A percentile compares a stretch with the other conserved stretches of the same genome.
These are phyloP conservation scores for Hippocampus mohnikei DNA, from an alignment of 2,113 vertebrate species.

Conservation along the genomic window DNA sequence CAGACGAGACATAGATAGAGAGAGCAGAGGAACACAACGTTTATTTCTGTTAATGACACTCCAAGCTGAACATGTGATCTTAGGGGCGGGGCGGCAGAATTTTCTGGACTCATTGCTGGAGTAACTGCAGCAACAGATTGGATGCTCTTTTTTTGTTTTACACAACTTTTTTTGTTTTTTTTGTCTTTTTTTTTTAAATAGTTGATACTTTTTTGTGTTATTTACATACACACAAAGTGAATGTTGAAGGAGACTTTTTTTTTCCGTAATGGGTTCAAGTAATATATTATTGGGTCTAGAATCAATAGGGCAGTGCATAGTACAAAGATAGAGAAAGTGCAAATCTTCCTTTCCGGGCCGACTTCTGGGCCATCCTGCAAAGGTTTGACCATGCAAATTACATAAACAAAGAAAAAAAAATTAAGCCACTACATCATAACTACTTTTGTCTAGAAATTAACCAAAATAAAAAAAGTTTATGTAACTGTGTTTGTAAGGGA, in stretches of 20 bases:
- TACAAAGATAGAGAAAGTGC: conserved; percentile 99
- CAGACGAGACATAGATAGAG: conserved; percentile 90
- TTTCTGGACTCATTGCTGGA: conserved; percentile 84
- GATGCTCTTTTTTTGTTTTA: conserved; percentile 67
- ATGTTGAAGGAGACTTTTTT: conserved; percentile 77
- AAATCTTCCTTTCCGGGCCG: conserved; percentile 90
- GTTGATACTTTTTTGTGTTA: conserved; percentile 79
- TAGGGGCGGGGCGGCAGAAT: conserved; percentile 62
- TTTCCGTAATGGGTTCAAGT: conserved; percentile 92
- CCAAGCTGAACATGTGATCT: conserved; percentile 91
- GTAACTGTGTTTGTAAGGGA: conserved; percentile 69
- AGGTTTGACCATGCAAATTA: conserved; percentile 81
- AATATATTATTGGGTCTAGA: conserved; percentile 95
- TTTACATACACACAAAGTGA: conserved; percentile 93
- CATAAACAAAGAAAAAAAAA: conserved; percentile 49
- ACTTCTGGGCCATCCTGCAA: conserved; percentile 73
- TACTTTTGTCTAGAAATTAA: conserved; percentile 81
- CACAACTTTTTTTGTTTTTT: conserved; percentile 62
- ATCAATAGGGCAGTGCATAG: conserved; percentile 99
- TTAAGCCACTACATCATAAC: conserved; percentile 75
- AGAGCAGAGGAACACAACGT: conserved; percentile 96
- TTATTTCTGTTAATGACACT: conserved; percentile 95
- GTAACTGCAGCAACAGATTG: conserved; percentile 83
- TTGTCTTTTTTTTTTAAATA: conserved; percentile 66
- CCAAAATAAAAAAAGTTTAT: conserved; percentile 60